A percentile compares a stretch with the other conserved stretches of the same genome.
phyloP scores from a whole-genome alignment of 2,888 invertebrate species.

The Stegana nigrithorax region DNA sequence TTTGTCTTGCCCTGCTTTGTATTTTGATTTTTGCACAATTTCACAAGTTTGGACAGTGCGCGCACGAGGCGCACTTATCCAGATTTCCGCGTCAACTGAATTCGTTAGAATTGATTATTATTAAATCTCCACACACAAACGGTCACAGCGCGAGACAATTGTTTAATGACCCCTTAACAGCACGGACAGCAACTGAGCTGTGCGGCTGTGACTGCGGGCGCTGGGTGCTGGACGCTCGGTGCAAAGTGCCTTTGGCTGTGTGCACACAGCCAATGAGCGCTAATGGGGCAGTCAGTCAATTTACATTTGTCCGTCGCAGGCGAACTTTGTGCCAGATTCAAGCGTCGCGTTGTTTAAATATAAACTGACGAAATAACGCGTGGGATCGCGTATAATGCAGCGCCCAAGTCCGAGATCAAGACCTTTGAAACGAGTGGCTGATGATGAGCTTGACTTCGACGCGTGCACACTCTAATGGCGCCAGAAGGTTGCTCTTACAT shows the following conservation, averaged over 20 bases:
- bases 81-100: conserved; percentile 30
- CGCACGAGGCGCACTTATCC: conserved; percentile 23
- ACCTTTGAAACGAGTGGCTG: too few relatives aligned
- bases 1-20: not conserved
- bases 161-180: conserved; percentile 7
- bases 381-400: too few relatives aligned
- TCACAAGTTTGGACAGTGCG: not conserved
- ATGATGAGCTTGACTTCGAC: too few relatives aligned
- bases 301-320: not conserved
- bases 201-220: not conserved
- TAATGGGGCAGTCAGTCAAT: conserved; percentile 25
- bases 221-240: not conserved
- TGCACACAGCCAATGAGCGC: conserved; percentile 18
- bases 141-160: not conserved
- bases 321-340: not conserved
- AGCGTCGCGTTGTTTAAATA: too few relatives aligned
- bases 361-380: too few relatives aligned
- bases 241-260: not conserved
- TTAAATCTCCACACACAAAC: not conserved
- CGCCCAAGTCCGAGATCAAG: too few relatives aligned
- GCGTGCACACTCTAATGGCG: too few relatives aligned
- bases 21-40: too few relatives aligned
- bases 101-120: conserved; percentile 9
- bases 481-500: too few relatives aligned
- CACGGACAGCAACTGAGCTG: too few relatives aligned